Base-by-base conservation (phyloP, 2,797 vertebrate species). In the Tarsius wallacei region DNA sequence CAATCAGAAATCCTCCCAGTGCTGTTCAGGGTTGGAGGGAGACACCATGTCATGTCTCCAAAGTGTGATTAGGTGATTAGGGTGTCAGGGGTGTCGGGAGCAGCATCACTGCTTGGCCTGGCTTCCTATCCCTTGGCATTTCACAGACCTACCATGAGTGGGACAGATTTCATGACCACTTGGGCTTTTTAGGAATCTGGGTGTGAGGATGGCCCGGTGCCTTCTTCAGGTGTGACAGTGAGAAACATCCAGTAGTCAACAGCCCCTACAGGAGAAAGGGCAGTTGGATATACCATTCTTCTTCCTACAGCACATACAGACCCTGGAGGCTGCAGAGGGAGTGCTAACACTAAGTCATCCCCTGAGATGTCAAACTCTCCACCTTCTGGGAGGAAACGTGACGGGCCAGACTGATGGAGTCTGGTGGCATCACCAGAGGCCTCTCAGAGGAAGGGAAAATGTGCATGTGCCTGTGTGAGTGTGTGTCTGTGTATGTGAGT, bases 271-370 rank as follows among this genome's bases (percentile, higher is more conserved):
- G 55, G 47, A 26, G 81, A 55, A 74, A 73, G 55, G 36, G 14
- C 3, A 59, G 85, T 7, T n/a, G 21, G 9, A 9, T 53, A 28
- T 3, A 28, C 2, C 42, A 24, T 91, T 24, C 1, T 15, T 16
- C 68, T 73, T 36, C 8, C 9, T 4, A 7, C 15, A 26, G 28
- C 24, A 36, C 61, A 57, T 2, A 5, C 42, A 61, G 78, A 36
- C 8, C 22, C 28, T 5, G 5, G 19, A 12, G 19, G 33, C 26
- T 92, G 61, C 31, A 73, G n/a, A n/a, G 59, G 64, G n/a, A 83
- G 14, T 28, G 22, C 2, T 59, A 17, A 21, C 31, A 55, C 7
- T 3, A 0, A 61, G 11, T 53, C 24, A 7, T 7, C 2, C 3
- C 1, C 49, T 28, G 47, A 7, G 16, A 76, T 7, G 26, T 42